Evolutionary conservation across 2,113 vertebrate species (phyloP).

Genomic region (Lophotis ruficrista): DNA sequence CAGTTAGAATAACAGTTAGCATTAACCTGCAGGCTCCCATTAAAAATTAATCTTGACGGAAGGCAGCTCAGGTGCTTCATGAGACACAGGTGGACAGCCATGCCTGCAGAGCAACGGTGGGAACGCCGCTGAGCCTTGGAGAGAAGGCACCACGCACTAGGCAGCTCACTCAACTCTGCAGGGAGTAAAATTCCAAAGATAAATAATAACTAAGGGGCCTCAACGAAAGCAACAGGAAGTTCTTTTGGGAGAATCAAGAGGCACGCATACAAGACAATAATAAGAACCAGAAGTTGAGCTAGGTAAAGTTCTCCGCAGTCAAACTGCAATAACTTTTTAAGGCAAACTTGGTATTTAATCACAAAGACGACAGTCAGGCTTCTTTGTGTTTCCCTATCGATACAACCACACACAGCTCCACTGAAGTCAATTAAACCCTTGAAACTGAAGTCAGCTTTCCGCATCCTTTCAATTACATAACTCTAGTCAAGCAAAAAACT

Average conservation of each 20-base stretch:
- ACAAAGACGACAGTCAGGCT: neutral
- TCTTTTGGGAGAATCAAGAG: neutral
- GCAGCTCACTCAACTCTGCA: neutral
- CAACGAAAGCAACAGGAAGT: neutral
- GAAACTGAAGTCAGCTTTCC: neutral
- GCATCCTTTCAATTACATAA: neutral
- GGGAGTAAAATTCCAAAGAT: neutral
- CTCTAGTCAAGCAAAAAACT: neutral
- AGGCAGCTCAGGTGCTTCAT: neutral
- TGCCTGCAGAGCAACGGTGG: neutral
- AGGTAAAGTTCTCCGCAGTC: neutral
- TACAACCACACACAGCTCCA: neutral
- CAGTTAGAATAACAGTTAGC: neutral
- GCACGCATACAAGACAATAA: fast-evolving
- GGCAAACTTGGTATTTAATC: neutral
- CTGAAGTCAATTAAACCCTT: neutral
- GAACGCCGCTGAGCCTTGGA: neutral
- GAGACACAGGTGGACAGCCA: neutral
- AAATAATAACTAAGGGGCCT: neutral
- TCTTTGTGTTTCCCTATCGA: neutral
- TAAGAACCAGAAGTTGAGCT: neutral
- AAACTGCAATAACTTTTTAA: neutral
- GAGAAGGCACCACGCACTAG: neutral
- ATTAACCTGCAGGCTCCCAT: neutral
- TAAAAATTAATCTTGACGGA: neutral